phyloP scores from a whole-genome alignment of 1,140 invertebrate genomes.

The Leptoteleia sp. region DNA sequence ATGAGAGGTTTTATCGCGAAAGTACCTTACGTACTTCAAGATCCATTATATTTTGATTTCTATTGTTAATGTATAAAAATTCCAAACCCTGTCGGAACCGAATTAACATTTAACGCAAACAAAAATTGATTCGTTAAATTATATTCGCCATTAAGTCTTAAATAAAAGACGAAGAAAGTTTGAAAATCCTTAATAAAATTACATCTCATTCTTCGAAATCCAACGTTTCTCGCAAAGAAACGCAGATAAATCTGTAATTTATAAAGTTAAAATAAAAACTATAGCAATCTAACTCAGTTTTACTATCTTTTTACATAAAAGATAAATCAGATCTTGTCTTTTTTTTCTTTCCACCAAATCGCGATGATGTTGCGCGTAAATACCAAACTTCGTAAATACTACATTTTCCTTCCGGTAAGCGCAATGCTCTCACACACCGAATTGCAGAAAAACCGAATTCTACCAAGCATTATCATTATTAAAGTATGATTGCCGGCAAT shows the following conservation, averaged over 20 bases:
- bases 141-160: too few species aligned
- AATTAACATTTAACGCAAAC: too few species aligned
- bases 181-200: too few species aligned
- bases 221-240: too few species aligned
- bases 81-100: not conserved
- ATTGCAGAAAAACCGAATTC: constrained; percentile 30
- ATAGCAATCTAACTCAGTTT: constrained; percentile 19
- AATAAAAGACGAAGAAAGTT: too few species aligned
- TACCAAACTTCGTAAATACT: constrained; percentile 17
- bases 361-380: constrained; percentile 2
- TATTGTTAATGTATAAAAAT: constrained; percentile 3
- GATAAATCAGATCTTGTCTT: constrained; percentile 12
- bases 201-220: too few species aligned
- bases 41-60: not conserved
- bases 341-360: constrained; percentile 18
- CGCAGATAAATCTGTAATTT: too few species aligned
- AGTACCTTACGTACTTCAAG: not conserved
- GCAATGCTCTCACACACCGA: constrained; percentile 12
- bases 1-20: constrained; percentile 3
- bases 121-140: too few species aligned
- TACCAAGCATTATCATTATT: constrained; percentile 24
- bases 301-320: constrained; percentile 21
- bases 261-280: not conserved
- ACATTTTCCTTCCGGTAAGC: constrained; percentile 27
- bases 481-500: constrained; percentile 41